Evolutionary conservation across 1,140 invertebrate genomes (phyloP).

Genomic region (Drosophila ironensis): DNA sequence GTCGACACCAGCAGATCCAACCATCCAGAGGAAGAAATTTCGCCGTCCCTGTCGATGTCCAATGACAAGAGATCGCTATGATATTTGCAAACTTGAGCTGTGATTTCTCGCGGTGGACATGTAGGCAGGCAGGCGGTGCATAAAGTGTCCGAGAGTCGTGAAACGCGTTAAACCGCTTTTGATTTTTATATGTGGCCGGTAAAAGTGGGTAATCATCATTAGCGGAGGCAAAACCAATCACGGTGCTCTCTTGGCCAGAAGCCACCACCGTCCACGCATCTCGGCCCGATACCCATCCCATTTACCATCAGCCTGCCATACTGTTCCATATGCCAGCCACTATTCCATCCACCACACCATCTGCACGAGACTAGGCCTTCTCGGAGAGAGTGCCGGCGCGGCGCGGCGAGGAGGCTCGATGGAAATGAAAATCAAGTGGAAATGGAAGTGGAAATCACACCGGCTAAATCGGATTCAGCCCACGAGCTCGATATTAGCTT

Average conservation of each 20-base stretch:
- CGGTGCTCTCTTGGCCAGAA: constrained; percentile 27
- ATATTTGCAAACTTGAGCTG: too few relatives aligned
- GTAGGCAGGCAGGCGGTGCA: constrained; percentile 23
- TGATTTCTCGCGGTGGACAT: neutral
- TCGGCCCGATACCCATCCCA: constrained; percentile 12
- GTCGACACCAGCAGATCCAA: constrained; percentile 1
- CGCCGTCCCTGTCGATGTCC: too few relatives aligned
- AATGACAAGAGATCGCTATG: too few relatives aligned
- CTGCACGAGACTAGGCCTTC: constrained; percentile 63
- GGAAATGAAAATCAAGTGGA: constrained; percentile 18
- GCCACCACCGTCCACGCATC: constrained; percentile 12
- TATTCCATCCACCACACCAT: too few relatives aligned
- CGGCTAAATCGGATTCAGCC: too few relatives aligned
- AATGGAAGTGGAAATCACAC: constrained; percentile 21
- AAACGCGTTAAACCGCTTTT: constrained; percentile 79
- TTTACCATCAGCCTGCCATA: too few relatives aligned
- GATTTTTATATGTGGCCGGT: constrained; percentile 67
- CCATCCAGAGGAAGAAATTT: neutral
- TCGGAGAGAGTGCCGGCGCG: constrained; percentile 51
- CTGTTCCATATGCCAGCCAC: too few relatives aligned
- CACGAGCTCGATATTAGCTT: too few relatives aligned
- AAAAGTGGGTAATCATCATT: constrained; percentile 79
- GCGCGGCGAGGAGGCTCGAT: too few relatives aligned
- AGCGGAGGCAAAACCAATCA: constrained; percentile 67
- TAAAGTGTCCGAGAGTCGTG: constrained; percentile 40